Base-by-base conservation (phyloP, 2,888 invertebrate genomes). In the Torymus auratus region DNA sequence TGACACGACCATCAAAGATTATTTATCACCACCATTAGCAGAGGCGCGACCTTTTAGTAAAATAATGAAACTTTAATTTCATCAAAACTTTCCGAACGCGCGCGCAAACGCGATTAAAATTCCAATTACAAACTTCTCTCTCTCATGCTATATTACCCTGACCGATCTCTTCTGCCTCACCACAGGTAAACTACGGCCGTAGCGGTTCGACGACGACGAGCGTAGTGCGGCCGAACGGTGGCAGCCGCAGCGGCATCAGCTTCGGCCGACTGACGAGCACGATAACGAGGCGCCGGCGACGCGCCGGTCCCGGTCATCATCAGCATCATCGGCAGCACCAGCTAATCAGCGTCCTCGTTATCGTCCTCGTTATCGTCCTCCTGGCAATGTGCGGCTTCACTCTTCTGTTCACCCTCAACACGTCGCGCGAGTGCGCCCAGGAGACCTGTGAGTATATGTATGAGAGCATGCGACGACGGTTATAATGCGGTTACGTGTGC, bases 101-200 rank as follows among this genome's bases (percentile, higher is more conserved):
- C 28, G 28, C 7, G 28, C 3, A 28, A 28, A 28, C 28, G 3
- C 3, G 28, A 28, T 28, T 28, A 28, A 28, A 28, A 28, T 2
- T 2, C 28, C 28, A 28, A 28, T 28, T 28, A 28, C 28, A 28
- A 28, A 28, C 28, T 28, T 28, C 3, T 28, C 28, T 28, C 28
- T 28, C 3, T 28, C 28, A 28, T 0, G 2, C 28, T 28, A 28
- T 28, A 5, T 5, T 5, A 3, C 1, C 28, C 28, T 5, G 2
- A 28, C 28, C 28, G 28, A 28, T 28, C 28, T 23, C 3, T 3
- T 62, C 41, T 20, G 17, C 17, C 12, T 56, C 7, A 11, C 15
- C 15, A 2, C 77, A 90, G 90, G 89, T 90, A 74, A 90, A 86
- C 41, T 89, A 88, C 74, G 88, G 86, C 12, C 86, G 88, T n/a